phyloP scores from a whole-genome alignment of 1,140 invertebrate genomes.

The Drosophila lowei region DNA sequence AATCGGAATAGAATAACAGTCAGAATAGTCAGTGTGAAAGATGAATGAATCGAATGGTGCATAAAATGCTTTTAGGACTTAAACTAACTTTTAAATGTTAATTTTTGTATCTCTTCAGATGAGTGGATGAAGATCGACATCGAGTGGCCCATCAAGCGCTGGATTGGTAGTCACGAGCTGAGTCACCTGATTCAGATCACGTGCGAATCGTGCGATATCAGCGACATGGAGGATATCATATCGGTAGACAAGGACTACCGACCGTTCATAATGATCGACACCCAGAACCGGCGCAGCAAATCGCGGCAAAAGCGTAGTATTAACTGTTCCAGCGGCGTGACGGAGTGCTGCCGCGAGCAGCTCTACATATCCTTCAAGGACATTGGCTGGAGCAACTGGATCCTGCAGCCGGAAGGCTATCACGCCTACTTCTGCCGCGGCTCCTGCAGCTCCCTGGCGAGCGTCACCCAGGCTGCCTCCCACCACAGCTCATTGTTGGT shows the following conservation, averaged over 20 bases:
- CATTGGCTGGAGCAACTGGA: slow-evolving; percentile 95
- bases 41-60: too few species aligned
- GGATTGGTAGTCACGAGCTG: slow-evolving; percentile 87
- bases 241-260: slow-evolving; percentile 87
- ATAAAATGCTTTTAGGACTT: not conserved
- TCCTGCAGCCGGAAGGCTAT: slow-evolving; percentile 91
- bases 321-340: slow-evolving; percentile 88
- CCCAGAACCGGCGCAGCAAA: slow-evolving; percentile 84
- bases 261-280: slow-evolving; percentile 90
- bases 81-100: slow-evolving; percentile 1
- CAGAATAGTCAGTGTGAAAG: not conserved
- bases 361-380: slow-evolving; percentile 92
- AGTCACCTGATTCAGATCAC: slow-evolving; percentile 89
- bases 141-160: slow-evolving; percentile 88
- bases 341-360: slow-evolving; percentile 92
- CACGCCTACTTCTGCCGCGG: slow-evolving; percentile 94
- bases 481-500: slow-evolving; percentile 89
- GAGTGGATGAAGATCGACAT: slow-evolving; percentile 92
- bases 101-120: slow-evolving; percentile 84
- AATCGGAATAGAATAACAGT: not conserved
- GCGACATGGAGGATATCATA: slow-evolving; percentile 71
- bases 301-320: slow-evolving; percentile 87
- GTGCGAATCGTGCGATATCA: slow-evolving; percentile 89
- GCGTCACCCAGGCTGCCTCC: slow-evolving; percentile 86
- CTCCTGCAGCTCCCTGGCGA: slow-evolving; percentile 88